phyloP scores from a whole-genome alignment of 2,113 vertebrate species.

The Ptychochromis oligacanthus region DNA sequence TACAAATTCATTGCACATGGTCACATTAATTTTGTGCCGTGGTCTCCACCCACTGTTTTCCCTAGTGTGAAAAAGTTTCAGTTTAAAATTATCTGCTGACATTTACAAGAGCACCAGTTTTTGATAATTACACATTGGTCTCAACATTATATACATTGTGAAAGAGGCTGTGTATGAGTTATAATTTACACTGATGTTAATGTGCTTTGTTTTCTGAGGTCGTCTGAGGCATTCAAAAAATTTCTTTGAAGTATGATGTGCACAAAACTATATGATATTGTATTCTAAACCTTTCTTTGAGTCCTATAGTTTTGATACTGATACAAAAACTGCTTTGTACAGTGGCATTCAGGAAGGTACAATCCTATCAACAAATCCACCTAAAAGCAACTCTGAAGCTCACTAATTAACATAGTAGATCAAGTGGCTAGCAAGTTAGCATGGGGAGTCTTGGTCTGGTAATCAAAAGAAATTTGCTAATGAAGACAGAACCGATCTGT shows the following conservation, averaged over 20 bases:
- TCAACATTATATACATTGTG: neutral
- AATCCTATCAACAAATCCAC: neutral
- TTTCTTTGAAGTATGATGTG: neutral
- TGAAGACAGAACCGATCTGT: neutral
- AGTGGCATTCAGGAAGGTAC: neutral
- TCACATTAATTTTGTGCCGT: neutral
- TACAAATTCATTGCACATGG: neutral
- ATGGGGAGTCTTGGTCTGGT: neutral
- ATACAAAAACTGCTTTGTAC: no score
- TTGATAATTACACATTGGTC: neutral
- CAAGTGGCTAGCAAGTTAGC: neutral
- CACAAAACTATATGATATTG: neutral
- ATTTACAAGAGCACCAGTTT: neutral
- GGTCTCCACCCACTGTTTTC: neutral
- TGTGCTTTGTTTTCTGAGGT: neutral
- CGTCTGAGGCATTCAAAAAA: neutral
- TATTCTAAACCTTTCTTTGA: neutral
- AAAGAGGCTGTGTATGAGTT: neutral
- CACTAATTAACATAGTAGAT: neutral
- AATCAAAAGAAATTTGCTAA: conserved; percentile 7
- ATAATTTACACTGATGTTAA: neutral
- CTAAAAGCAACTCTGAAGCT: neutral
- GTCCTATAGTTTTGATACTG: neutral
- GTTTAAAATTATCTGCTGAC: no score
- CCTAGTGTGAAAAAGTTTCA: neutral